Evolutionary conservation across 2,888 invertebrate genomes (phyloP).

Genomic region (Phragmatobia fuliginosa): DNA sequence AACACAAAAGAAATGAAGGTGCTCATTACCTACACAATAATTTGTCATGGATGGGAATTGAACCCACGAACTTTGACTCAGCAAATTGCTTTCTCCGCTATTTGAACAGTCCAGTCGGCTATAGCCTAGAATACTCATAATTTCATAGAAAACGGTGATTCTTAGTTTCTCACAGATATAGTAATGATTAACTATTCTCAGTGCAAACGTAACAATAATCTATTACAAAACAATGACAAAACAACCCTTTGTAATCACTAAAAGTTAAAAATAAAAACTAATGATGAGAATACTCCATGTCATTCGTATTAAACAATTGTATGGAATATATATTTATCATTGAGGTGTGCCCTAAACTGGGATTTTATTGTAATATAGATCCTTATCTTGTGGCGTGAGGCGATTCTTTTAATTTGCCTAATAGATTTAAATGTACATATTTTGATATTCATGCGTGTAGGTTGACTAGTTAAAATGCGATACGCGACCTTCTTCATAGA

Average conservation of each 20-base stretch:
- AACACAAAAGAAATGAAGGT: no score
- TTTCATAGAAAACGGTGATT: no score
- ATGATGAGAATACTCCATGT: conserved; percentile 58
- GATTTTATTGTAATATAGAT: conserved; percentile 64
- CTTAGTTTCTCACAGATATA: conserved; percentile 3
- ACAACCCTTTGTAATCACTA: conserved; percentile 45
- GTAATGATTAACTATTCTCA: not conserved
- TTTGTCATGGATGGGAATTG: no score
- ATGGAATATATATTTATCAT: conserved; percentile 42
- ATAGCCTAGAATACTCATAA: no score
- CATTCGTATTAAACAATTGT: conserved; percentile 54
- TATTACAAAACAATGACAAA: conserved; percentile 38
- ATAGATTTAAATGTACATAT: conserved; percentile 71
- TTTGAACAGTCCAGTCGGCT: no score
- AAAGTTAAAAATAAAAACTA: conserved; percentile 58
- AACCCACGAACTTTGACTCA: no score
- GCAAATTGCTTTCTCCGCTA: no score
- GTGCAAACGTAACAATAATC: not conserved
- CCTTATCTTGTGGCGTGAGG: conserved; percentile 60
- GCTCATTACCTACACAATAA: no score
- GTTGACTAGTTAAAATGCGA: conserved; percentile 22
- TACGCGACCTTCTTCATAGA: not conserved
- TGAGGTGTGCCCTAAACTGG: conserved; percentile 38
- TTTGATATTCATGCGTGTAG: conserved; percentile 31
- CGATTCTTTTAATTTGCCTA: conserved; percentile 68